Base-by-base conservation (phyloP, 2,888 invertebrate genomes). In the Coelopa pilipes region DNA sequence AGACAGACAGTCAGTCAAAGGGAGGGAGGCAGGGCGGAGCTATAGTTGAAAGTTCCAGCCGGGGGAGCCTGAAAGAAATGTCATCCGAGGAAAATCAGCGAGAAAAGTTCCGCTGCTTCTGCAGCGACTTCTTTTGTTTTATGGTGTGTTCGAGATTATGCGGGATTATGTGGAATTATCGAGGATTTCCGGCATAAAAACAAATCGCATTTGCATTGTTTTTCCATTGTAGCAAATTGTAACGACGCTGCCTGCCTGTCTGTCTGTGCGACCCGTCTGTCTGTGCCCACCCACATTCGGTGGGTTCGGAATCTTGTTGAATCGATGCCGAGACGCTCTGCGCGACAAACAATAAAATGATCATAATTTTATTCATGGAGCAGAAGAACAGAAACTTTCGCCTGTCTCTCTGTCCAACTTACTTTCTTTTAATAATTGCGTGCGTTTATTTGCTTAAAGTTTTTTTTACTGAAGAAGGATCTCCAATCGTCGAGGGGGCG, bases 161-260 rank as follows among this genome's bases (percentile, higher is more conserved):
- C 50, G 53, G 79, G 79, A 82, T 82, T 82, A 81, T 78, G 79
- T 79, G 78, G 80, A 78, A 82, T 82, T 82, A 83, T 84, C 80
- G 80, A 79, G 80, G 80, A 83, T 81, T 80, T 84, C 80, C 80
- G 80, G 76, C 74, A 78, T 79, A 79, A 83, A 79, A 76, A 78
- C 79, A 78, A 83, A 78, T 81, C 73, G 80, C 78, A 77, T 79
- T 77, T 77, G 72, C 77, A 80, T 81, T 80, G 82, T 77, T 78
- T 79, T 79, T 82, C 78, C 77, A 79, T 78, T 79, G 62, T 53
- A 13, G 65, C 71, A 76, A 76, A 72, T 74, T 67, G 74, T 72
- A 72, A 70, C 72, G 74, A 71, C 34, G 62, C 34, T 34, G 19
- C 60, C 60, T 15, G 19, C 7, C 60, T 21, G 13, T 60, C 21